Conservation (phyloP, 2,113 vertebrate genomes). For the Chlorodrepanis virens region DNA sequence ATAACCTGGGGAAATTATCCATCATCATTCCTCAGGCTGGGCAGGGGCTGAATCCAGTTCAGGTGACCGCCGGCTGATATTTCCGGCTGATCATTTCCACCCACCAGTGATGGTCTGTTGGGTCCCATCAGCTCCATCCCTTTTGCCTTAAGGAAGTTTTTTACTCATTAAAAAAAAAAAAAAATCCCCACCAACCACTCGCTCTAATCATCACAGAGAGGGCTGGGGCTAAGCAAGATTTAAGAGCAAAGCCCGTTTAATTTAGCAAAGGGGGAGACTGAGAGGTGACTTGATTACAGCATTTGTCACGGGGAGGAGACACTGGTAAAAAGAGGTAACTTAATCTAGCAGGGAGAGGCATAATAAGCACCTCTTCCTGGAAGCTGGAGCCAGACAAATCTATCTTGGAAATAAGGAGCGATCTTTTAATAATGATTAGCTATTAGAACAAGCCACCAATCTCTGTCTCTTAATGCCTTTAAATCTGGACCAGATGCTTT, state of each 20-base stretch:
- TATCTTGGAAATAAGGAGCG: conserved; percentile 30
- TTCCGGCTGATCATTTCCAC: neutral
- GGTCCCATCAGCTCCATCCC: neutral
- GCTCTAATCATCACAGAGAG: neutral
- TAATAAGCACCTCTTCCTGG: conserved; percentile 53
- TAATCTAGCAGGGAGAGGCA: conserved; percentile 24
- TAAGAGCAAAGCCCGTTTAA: neutral
- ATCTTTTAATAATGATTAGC: conserved; percentile 61
- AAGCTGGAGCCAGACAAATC: conserved; percentile 49
- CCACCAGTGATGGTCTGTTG: neutral
- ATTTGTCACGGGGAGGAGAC: neutral
- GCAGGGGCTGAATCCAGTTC: rapidly evolving
- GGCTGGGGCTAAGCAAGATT: neutral
- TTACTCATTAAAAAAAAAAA: neutral
- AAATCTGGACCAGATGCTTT: conserved; percentile 49
- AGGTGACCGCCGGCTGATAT: rapidly evolving
- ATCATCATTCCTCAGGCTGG: neutral
- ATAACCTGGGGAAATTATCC: neutral
- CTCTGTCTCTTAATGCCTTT: conserved; percentile 55
- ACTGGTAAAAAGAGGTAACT: conserved; percentile 19
- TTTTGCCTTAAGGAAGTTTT: neutral
- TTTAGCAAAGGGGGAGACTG: conserved; percentile 12
- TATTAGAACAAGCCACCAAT: conserved; percentile 51
- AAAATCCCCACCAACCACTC: neutral
- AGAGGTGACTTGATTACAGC: conserved; percentile 38